Evolutionary conservation across 2,113 vertebrate species (phyloP).

Genomic region (Rattus norvegicus): DNA sequence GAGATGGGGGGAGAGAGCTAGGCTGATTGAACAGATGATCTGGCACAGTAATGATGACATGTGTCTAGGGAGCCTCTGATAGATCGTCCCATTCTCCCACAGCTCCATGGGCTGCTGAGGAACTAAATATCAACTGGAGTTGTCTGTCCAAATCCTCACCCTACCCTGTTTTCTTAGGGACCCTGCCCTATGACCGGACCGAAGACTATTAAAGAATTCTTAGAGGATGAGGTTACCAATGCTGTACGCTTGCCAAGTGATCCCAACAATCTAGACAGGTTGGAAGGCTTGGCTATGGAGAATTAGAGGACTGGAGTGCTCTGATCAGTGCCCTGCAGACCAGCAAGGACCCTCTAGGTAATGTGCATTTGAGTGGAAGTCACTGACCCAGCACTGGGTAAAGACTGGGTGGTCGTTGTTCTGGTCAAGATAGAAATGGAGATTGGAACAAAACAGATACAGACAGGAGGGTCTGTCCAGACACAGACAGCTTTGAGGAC

Average conservation of each 20-base stretch:
- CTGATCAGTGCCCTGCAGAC: conserved; percentile 93
- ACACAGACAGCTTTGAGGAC: conserved; percentile 89
- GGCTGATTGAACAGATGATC: conserved; percentile 96
- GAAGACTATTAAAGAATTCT: conserved; percentile 97
- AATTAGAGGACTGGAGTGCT: conserved; percentile 96
- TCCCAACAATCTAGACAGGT: conserved; percentile 94
- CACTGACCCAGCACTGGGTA: conserved; percentile 97
- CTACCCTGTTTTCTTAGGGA: conserved; percentile 96
- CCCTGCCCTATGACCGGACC: conserved; percentile 94
- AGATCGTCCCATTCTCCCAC: conserved; percentile 94
- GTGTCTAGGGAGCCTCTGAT: conserved; percentile 90
- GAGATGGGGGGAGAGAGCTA: conserved; percentile 91
- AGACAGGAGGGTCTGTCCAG: conserved; percentile 93
- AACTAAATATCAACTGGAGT: conserved; percentile 92
- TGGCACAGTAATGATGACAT: conserved; percentile 93
- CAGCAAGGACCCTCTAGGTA: conserved; percentile 96
- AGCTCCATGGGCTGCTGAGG: conserved; percentile 94
- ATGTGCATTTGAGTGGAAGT: conserved; percentile 97
- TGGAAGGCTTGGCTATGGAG: conserved; percentile 98
- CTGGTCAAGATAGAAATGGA: conserved; percentile 91
- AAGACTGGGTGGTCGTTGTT: conserved; percentile 92
- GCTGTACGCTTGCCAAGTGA: conserved; percentile 95
- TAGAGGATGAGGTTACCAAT: conserved; percentile 94
- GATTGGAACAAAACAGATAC: conserved; percentile 94
- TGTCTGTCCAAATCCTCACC: conserved; percentile 93